Base-by-base conservation (phyloP, 2,888 invertebrate genomes). In the Nephrotoma flavescens region DNA sequence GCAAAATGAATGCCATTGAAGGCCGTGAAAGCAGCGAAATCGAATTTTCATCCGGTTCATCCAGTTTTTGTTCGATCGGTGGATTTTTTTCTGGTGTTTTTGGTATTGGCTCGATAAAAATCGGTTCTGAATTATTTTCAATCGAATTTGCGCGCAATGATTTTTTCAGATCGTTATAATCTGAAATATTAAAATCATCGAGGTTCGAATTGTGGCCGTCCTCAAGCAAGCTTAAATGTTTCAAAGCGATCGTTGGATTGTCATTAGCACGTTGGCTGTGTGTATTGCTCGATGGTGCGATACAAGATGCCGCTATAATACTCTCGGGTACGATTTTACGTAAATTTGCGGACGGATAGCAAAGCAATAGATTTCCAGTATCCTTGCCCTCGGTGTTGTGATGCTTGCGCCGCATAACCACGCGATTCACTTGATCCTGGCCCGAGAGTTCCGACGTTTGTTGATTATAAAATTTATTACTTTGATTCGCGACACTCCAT, bases 291-390 rank as follows among this genome's bases (percentile, higher is more conserved):
- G 92, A 91, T 52, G 87, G 88, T n/a, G 88, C 90, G 41, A 91
- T 87, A 11, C 90, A 89, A 0, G 91, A 90, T 0, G 91, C 90
- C 86, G 90, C 90, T 41, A 92, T 87, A 88, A 94, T 93, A 90
- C 94, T 93, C 86, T 93, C 94, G 19, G 94, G 95, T 83, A 96
- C 96, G 88, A 97, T 92, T 89, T 96, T 95, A 87, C 96, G 95
- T 52, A 98, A 93, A 41, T 97, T 96, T 41, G 96, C 94, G 83
- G 98, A 98, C 1, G 98, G 98, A 91, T 97, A 96, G 87, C 97
- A 96, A 0, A 98, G 93, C 6, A 98, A 88, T 44, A 91, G 88
- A 0, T 91, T 91, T 1, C 92, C 91, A 85, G 91, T 91, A 84
- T 91, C 92, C 89, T 57, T 85, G 86, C 89, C 88, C 87, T 96